These are phyloP conservation scores for Stenotaenia linearis DNA, from an alignment of 2,888 invertebrate genomes.

Conservation along the genomic window DNA sequence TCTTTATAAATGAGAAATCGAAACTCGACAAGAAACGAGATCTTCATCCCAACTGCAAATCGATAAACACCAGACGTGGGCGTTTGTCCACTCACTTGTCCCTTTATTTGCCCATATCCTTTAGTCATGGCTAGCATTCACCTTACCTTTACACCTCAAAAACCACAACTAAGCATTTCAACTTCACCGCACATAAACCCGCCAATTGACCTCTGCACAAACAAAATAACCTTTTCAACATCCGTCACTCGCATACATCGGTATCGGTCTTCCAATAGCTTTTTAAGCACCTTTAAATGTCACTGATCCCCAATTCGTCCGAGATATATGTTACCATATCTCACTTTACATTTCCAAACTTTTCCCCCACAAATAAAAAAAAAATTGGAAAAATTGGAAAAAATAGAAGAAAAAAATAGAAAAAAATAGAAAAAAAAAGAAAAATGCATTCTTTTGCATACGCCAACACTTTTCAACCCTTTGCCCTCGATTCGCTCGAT, in stretches of 20 bases:
- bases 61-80: background rate
- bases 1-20: background rate
- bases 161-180: slow-evolving; percentile 14
- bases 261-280: background rate
- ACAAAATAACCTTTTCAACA: background rate
- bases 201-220: background rate
- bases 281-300: too few species aligned
- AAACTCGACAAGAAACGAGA: background rate
- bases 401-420: background rate
- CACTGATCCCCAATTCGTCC: too few species aligned
- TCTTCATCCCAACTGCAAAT: background rate
- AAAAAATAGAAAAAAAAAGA: background rate
- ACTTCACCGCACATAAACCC: background rate
- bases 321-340: too few species aligned
- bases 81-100: slow-evolving; percentile 11
- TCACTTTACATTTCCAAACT: too few species aligned
- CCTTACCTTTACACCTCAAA: background rate
- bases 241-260: background rate
- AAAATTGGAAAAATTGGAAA: background rate
- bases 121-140: slow-evolving; percentile 13
- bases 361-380: too few species aligned
- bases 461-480: background rate
- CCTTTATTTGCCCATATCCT: slow-evolving; percentile 24
- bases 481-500: background rate
- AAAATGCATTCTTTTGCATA: background rate